Base-by-base conservation (phyloP, 2,888 invertebrate species). In the Allacma fusca region DNA sequence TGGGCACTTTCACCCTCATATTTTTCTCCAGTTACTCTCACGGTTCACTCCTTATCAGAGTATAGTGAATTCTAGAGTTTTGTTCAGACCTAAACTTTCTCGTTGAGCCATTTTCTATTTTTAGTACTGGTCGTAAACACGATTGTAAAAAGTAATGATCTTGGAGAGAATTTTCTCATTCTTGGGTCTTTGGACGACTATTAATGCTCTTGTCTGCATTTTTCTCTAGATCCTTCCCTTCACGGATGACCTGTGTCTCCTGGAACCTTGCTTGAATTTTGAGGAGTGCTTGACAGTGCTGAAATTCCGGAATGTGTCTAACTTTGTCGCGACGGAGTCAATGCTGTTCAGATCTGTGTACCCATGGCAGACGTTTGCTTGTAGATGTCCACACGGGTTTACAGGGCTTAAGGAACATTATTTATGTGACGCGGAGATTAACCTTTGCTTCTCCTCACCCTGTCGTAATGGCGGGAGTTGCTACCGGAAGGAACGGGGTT, bases 401-500 rank as follows among this genome's bases (percentile, higher is more conserved):
- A 96, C 96, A 24, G 93, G 96, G 0, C 93, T 94, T 79, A 90
- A 91, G 81, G 94, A 95, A 84, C 94, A 95, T 86, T 96, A 96
- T 86, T 89, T 96, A 84, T 98, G 98, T 86, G 97, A 98, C 85
- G 95, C 95, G 0, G 98, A 98, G 87, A 96, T 98, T 1, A 96
- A 98, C 87, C 89, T 98, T 0, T 98, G 98, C 86, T 98, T 97
- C 86, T 98, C 97, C 0, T 94, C 94, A 83, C 98, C 98, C 0
- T 98, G 98, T 86, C 89, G 90, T 82, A 94, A 95, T 86, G 93
- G 93, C 67, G 98, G 97, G 0, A 92, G 91, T 0, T 98, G 98
- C 85, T 88, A 92, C 75, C 89, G 94, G 0, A 90, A 91, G 2
- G 98, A 98, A 87, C 93, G 96, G 0, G 97, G 97, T 0, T 97